Evolutionary conservation across 2,888 invertebrate genomes (phyloP).

Genomic region (Antitype chi): DNA sequence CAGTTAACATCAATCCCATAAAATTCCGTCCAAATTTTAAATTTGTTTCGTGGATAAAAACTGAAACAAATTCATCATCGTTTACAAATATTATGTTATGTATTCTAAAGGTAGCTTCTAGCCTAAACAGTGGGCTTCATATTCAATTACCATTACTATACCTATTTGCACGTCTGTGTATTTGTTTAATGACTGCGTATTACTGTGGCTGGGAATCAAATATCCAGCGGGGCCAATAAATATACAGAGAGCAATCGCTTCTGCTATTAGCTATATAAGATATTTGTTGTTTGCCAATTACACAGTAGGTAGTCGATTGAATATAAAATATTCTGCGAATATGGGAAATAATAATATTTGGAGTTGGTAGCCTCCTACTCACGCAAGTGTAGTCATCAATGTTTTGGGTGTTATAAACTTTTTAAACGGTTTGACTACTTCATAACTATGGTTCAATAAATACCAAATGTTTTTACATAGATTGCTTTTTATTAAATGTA

Average conservation of each 20-base stretch:
- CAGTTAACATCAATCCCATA: not conserved
- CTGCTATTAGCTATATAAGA: slow-evolving; percentile 65
- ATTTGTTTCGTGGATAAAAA: not conserved
- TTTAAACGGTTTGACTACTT: not conserved
- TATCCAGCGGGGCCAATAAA: slow-evolving; percentile 72
- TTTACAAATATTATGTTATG: not conserved
- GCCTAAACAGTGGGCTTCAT: not conserved
- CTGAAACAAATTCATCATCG: not conserved
- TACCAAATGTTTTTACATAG: not conserved
- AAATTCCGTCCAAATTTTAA: not conserved
- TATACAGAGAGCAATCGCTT: slow-evolving; percentile 82
- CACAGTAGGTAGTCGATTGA: slow-evolving; percentile 36
- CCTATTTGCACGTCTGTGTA: slow-evolving; percentile 52
- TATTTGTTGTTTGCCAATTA: slow-evolving; percentile 59
- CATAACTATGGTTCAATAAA: not conserved
- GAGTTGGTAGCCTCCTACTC: not conserved
- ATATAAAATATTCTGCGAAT: slow-evolving; percentile 37
- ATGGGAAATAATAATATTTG: slow-evolving; percentile 33
- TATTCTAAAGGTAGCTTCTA: not conserved
- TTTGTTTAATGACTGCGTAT: slow-evolving; percentile 50
- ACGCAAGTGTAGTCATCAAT: not conserved
- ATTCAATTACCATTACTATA: slow-evolving; percentile 9
- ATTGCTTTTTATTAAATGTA: too few relatives aligned
- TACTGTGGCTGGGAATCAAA: slow-evolving; percentile 71
- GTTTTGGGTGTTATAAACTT: not conserved